These are phyloP conservation scores for Strix aluco DNA, from an alignment of 2,113 vertebrate species.

Conservation along the genomic window DNA sequence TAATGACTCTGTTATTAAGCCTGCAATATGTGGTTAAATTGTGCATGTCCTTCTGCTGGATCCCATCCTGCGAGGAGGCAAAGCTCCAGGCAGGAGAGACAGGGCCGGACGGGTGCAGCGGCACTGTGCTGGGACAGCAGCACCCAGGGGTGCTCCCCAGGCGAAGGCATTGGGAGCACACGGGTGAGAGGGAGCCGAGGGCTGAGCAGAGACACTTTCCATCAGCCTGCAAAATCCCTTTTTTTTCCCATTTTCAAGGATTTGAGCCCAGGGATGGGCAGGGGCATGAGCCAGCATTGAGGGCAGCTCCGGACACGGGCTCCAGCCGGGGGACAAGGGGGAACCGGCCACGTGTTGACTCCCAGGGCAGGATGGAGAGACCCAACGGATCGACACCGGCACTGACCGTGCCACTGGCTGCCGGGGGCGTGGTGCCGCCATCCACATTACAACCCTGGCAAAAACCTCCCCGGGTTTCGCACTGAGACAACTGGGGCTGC, in stretches of 20 bases:
- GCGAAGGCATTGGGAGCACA: fast-evolving
- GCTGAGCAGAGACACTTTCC: not conserved
- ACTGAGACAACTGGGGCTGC: not conserved
- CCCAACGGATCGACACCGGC: fast-evolving
- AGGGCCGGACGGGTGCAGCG: fast-evolving
- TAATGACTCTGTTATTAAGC: not conserved
- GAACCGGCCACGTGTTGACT: fast-evolving
- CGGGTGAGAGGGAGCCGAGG: fast-evolving
- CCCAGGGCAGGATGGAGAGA: not conserved
- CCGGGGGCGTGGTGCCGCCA: fast-evolving
- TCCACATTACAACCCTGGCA: fast-evolving
- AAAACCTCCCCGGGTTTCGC: not conserved
- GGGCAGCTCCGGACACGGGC: fast-evolving
- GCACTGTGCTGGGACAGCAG: fast-evolving
- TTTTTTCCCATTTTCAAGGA: not conserved
- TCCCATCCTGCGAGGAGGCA: not conserved
- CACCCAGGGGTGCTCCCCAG: fast-evolving
- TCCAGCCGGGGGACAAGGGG: fast-evolving
- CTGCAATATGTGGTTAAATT: slow-evolving; percentile 14
- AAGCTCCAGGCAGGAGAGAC: not conserved
- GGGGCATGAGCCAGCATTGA: fast-evolving
- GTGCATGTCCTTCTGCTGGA: not conserved
- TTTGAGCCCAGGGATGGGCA: not conserved
- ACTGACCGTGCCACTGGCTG: not conserved
- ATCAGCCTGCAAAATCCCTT: not conserved